Base-by-base conservation (phyloP, 1,140 invertebrate genomes). In the Penaeus vannamei region DNA sequence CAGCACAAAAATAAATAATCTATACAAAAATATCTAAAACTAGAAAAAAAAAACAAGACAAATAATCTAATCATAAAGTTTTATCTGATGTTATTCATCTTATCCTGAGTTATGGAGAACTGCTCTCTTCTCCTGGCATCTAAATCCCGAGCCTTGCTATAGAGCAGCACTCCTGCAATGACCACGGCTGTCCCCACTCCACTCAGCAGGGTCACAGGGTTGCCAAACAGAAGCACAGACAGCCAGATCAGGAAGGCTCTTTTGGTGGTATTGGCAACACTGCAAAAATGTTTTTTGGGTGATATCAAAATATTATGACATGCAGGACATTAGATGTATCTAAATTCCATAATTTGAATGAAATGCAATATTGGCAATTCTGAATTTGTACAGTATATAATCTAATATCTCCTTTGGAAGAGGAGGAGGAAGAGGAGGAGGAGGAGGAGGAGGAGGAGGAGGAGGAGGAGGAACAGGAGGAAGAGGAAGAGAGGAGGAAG, bases 181-280 rank as follows among this genome's bases (percentile, higher is more conserved):
- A 97, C 96, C 61, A 95, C 94, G 53, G 94, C 93, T 2, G 96
- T 97, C 62, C 97, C 97, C 46, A 97, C 92, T 32, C 95, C 96
- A 92, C 96, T 96, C 14, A 97, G 93, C 86, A 96, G 93, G 69
- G 96, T 97, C 86, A 97, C 95, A 77, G 95, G 94, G 93, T 97
- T 97, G 81, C 96, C 95, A 93, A 97, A 97, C 91, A 97, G 93
- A 82, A 97, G 93, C 82, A 97, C 95, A 64, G 96, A 97, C 76
- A 97, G 92, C 96, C 96, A 97, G 91, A 97, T 97, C 42, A 97
- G 93, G 91, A 97, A 95, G 61, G 97, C 97, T 92, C 97, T 93
- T 93, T 97, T 97, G 29, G 96, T 96, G 89, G 97, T 97, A 93
- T 97, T 97, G 19, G 96, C 96, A 89, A 97, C 97, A 94, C 97